phyloP scores from a whole-genome alignment of 2,797 vertebrate genomes.

The Phataginus tricuspis region DNA sequence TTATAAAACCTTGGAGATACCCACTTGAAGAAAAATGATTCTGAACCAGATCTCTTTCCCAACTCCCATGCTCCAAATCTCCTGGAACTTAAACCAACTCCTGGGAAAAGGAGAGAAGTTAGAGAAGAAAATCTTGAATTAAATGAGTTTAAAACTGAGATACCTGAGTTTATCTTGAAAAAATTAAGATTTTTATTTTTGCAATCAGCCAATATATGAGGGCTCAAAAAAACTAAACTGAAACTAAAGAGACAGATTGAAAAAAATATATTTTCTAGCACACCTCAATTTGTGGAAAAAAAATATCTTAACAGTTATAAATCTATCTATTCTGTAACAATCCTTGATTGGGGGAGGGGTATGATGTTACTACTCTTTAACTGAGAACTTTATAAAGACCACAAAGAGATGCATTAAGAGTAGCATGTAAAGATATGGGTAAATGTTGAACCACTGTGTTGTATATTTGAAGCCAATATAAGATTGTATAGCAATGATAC shows the following conservation, averaged over 20 bases:
- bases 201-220: background rate
- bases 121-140: background rate
- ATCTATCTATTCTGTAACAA: background rate
- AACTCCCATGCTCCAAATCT: background rate
- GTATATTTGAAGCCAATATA: too few species aligned
- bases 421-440: background rate
- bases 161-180: background rate
- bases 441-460: too few species aligned
- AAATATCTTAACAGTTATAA: background rate
- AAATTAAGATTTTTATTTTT: background rate
- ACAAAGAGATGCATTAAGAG: slow-evolving; percentile 48
- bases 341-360: background rate
- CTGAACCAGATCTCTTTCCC: background rate
- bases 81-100: background rate
- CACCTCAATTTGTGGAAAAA: slow-evolving; percentile 15
- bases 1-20: background rate
- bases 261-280: background rate
- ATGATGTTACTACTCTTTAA: slow-evolving; percentile 5
- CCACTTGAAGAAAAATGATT: background rate
- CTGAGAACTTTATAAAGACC: background rate
- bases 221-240: background rate
- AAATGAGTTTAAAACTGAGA: slow-evolving; percentile 22
- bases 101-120: background rate
- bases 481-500: too few species aligned
- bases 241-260: background rate